These are phyloP conservation scores for Nannoperca australis DNA, from an alignment of 2,797 vertebrate species.

Conservation along the genomic window DNA sequence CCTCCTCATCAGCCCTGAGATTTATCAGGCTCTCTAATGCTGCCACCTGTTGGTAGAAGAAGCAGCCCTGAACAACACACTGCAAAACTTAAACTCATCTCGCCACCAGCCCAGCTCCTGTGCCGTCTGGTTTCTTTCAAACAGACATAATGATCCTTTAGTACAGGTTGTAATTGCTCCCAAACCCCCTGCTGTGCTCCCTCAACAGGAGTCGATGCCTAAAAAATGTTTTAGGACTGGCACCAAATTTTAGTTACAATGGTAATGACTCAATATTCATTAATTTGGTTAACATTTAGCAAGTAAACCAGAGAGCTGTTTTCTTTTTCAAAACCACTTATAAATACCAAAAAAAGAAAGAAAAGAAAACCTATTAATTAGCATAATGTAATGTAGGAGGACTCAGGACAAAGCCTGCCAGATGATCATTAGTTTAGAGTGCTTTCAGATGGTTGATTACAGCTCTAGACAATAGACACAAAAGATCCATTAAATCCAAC, in stretches of 20 bases:
- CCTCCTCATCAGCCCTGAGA: background rate
- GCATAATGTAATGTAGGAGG: conserved; percentile 53
- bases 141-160: conserved; percentile 61
- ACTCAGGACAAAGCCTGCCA: conserved; percentile 45
- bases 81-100: conserved; percentile 18
- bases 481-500: conserved; percentile 63
- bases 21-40: conserved; percentile 47
- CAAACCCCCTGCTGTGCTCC: conserved; percentile 53
- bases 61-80: conserved; percentile 5
- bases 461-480: conserved; percentile 64
- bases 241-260: conserved; percentile 64
- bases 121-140: conserved; percentile 53
- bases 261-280: conserved; percentile 52
- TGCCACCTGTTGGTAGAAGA: conserved; percentile 67
- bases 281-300: conserved; percentile 46
- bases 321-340: conserved; percentile 19
- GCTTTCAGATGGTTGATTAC: conserved; percentile 76
- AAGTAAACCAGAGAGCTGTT: conserved; percentile 26
- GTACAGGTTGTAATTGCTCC: conserved; percentile 62
- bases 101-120: conserved; percentile 24
- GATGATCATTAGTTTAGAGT: conserved; percentile 62
- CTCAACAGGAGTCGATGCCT: conserved; percentile 39
- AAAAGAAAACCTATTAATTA: conserved; percentile 37
- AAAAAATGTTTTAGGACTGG: conserved; percentile 54
- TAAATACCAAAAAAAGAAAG: conserved; percentile 41